Percentiles rank a stretch among this genome's conserved stretches.
Evolutionary conservation across 2,888 invertebrate species (phyloP).

Genomic region (Eupeodes latifasciatus): DNA sequence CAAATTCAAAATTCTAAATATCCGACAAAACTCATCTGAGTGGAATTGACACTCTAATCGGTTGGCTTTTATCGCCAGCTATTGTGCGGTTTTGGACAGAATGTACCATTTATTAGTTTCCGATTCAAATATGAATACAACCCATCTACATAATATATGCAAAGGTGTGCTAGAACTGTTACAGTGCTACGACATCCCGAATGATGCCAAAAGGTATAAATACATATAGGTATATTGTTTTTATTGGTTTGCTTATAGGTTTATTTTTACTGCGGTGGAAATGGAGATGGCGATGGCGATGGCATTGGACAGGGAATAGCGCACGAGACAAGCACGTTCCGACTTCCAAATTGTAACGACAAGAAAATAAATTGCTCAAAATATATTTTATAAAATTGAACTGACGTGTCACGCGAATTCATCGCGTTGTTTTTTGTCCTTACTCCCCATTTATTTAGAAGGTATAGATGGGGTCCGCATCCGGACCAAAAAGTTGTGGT

Average conservation of each 20-base stretch:
- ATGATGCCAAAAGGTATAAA: slow-evolving; percentile 31
- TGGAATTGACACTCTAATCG: slow-evolving; percentile 70
- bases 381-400: slow-evolving; percentile 82
- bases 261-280: slow-evolving; percentile 57
- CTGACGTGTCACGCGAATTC: slow-evolving; percentile 82
- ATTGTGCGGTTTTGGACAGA: slow-evolving; percentile 65
- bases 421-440: slow-evolving; percentile 38
- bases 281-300: slow-evolving; percentile 35
- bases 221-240: slow-evolving; percentile 7
- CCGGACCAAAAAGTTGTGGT: slow-evolving; percentile 48
- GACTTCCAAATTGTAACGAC: slow-evolving; percentile 80
- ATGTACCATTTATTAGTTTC: slow-evolving; percentile 73
- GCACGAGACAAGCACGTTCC: slow-evolving; percentile 72
- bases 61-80: slow-evolving; percentile 60
- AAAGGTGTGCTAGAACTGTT: slow-evolving; percentile 14
- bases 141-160: slow-evolving; percentile 45
- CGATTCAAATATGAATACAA: slow-evolving; percentile 67
- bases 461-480: slow-evolving; percentile 16
- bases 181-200: slow-evolving; percentile 24
- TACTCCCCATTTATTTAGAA: neutral
- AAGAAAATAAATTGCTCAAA: slow-evolving; percentile 82
- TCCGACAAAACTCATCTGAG: slow-evolving; percentile 37
- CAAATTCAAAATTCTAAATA: slow-evolving; percentile 37
- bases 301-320: slow-evolving; percentile 30
- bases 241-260: slow-evolving; percentile 60